Percentiles rank a stretch among this genome's conserved stretches.
phyloP scores from a whole-genome alignment of 1,140 invertebrate genomes.

The Camponotus vicinus region DNA sequence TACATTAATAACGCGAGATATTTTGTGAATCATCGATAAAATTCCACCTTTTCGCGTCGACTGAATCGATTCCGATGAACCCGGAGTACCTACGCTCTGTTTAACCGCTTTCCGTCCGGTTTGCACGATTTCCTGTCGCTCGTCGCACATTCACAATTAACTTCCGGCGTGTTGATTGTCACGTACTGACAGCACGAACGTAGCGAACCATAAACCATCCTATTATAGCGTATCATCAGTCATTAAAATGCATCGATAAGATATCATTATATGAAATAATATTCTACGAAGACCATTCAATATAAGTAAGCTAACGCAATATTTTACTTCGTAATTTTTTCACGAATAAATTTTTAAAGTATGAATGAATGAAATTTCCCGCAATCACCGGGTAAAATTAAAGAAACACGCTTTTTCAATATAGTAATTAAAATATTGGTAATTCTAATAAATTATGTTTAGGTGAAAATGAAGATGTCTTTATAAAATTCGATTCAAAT shows the following conservation, averaged over 20 bases:
- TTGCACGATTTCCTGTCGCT: conserved; percentile 69
- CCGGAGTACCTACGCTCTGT: conserved; percentile 66
- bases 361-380: neutral
- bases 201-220: conserved; percentile 61
- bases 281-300: neutral
- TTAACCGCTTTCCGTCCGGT: conserved; percentile 74
- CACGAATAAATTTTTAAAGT: neutral
- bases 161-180: conserved; percentile 64
- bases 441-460: neutral
- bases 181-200: conserved; percentile 14
- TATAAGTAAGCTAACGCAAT: neutral
- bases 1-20: neutral
- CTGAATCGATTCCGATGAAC: conserved; percentile 43
- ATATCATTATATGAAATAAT: conserved; percentile 34
- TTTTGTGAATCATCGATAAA: conserved; percentile 16
- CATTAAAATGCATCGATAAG: conserved; percentile 6
- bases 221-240: conserved; percentile 17
- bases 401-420: neutral
- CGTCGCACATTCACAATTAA: conserved; percentile 69
- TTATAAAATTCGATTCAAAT: conserved; percentile 11
- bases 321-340: neutral
- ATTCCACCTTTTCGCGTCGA: conserved; percentile 36
- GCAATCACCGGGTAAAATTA: neutral
- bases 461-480: neutral
- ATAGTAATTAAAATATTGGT: conserved; percentile 9